Conservation (phyloP, 2,113 vertebrate species). For the Morone saxatilis region DNA sequence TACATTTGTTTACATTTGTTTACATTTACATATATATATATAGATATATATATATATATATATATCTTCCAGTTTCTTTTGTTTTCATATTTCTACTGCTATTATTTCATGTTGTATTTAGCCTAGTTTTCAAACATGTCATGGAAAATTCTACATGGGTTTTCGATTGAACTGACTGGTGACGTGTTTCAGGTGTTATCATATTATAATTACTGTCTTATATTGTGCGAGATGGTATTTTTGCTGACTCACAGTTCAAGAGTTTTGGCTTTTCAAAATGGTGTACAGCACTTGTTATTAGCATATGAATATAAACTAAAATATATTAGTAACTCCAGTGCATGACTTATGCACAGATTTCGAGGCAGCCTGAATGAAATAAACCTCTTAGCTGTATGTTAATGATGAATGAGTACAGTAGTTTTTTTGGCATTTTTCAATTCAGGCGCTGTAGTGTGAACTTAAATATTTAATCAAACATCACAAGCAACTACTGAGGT, state of each 20-base stretch:
- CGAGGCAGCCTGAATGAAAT: neutral
- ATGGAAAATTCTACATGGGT: neutral
- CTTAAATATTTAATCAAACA: constrained; percentile 42
- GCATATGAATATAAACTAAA: neutral
- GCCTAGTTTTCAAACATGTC: neutral
- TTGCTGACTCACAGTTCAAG: constrained; percentile 38
- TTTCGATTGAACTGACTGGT: neutral
- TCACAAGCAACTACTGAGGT: constrained; percentile 2
- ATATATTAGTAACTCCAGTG: neutral
- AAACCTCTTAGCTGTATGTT: neutral
- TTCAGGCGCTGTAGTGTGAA: constrained; percentile 7
- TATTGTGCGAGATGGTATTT: neutral
- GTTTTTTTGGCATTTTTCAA: constrained; percentile 17
- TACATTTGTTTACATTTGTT: no score
- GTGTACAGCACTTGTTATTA: neutral
- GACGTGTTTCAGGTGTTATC: neutral
- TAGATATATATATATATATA: no score
- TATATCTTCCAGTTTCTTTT: neutral
- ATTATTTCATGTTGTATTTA: neutral
- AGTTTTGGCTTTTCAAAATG: constrained; percentile 8
- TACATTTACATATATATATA: no score
- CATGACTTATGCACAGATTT: neutral
- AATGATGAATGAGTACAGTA: neutral
- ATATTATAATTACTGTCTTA: constrained; percentile 11
- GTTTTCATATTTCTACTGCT: neutral